Evolutionary conservation across 2,113 vertebrate species (phyloP).

Genomic region (Rana temporaria): DNA sequence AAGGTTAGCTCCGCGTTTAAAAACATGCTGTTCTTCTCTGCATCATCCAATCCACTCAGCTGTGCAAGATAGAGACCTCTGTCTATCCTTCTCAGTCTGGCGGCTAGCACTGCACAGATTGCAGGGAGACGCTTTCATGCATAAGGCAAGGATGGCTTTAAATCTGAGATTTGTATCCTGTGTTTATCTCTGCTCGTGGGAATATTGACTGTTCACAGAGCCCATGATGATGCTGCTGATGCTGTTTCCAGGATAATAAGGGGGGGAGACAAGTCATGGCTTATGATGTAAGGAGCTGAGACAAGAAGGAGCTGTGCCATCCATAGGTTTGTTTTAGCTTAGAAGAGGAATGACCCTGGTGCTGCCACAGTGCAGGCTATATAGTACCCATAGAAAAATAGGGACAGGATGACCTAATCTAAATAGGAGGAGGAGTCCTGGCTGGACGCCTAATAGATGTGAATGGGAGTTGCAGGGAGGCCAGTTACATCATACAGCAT

Average conservation of each 20-base stretch:
- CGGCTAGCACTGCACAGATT: slow-evolving; percentile 23
- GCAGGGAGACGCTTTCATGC: background rate
- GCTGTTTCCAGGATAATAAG: slow-evolving; percentile 9
- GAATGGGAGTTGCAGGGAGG: slow-evolving; percentile 69
- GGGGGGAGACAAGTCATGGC: background rate
- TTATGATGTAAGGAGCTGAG: background rate
- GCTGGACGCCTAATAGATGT: slow-evolving; percentile 68
- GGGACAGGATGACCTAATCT: slow-evolving; percentile 70
- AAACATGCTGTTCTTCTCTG: slow-evolving; percentile 24
- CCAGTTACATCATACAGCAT: slow-evolving; percentile 82
- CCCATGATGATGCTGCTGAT: slow-evolving; percentile 20
- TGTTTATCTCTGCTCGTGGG: slow-evolving; percentile 5
- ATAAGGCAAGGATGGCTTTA: slow-evolving; percentile 16
- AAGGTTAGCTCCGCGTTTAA: slow-evolving; percentile 13
- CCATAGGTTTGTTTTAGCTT: background rate
- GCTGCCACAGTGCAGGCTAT: slow-evolving; percentile 42
- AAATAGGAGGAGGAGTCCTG: slow-evolving; percentile 64
- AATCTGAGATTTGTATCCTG: slow-evolving; percentile 12
- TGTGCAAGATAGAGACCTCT: slow-evolving; percentile 2
- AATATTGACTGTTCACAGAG: slow-evolving; percentile 3
- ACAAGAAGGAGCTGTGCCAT: background rate
- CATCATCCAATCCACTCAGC: slow-evolving; percentile 14
- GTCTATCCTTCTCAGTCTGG: slow-evolving; percentile 23
- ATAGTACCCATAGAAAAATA: slow-evolving; percentile 53
- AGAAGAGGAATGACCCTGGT: slow-evolving; percentile 54